A percentile compares a stretch with the other conserved stretches of the same genome.
Conservation (phyloP, 2,797 vertebrate species). For the Gymnoscopelus microlampas region DNA sequence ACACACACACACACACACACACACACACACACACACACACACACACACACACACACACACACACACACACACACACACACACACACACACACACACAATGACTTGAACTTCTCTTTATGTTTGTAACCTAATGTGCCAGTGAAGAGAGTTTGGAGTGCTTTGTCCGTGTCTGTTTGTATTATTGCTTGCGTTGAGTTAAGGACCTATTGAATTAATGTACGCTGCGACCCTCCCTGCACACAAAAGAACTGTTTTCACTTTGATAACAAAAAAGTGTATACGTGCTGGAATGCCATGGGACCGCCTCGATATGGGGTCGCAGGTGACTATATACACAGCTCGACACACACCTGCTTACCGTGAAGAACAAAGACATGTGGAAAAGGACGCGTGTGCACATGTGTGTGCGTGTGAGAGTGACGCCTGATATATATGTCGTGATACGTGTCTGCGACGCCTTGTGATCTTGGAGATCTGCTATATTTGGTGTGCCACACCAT, state of each 20-base stretch:
- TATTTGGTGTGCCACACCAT: too few relatives aligned
- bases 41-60: not conserved
- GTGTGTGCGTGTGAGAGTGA: constrained; percentile 22
- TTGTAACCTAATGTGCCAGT: too few relatives aligned
- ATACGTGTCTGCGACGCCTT: too few relatives aligned
- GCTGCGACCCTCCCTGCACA: constrained; percentile 48
- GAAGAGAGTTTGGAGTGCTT: too few relatives aligned
- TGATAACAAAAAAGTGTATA: constrained; percentile 61
- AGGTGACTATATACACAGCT: constrained; percentile 57
- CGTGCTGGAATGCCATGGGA: constrained; percentile 71
- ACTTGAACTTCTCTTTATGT: too few relatives aligned
- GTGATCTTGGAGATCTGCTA: too few relatives aligned
- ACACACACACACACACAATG: too few relatives aligned
- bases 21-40: too few relatives aligned
- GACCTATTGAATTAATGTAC: constrained; percentile 7
- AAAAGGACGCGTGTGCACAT: constrained; percentile 20
- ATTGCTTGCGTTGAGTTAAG: not conserved
- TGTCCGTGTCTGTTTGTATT: too few relatives aligned
- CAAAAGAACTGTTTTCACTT: constrained; percentile 52
- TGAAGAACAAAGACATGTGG: constrained; percentile 45
- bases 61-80: too few relatives aligned
- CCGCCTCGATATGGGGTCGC: constrained; percentile 50
- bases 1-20: not conserved
- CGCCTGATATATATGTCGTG: not conserved
- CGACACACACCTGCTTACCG: constrained; percentile 39